Conservation (phyloP, 64 coral and sea anemone genomes). For the Montipora sp. region DNA sequence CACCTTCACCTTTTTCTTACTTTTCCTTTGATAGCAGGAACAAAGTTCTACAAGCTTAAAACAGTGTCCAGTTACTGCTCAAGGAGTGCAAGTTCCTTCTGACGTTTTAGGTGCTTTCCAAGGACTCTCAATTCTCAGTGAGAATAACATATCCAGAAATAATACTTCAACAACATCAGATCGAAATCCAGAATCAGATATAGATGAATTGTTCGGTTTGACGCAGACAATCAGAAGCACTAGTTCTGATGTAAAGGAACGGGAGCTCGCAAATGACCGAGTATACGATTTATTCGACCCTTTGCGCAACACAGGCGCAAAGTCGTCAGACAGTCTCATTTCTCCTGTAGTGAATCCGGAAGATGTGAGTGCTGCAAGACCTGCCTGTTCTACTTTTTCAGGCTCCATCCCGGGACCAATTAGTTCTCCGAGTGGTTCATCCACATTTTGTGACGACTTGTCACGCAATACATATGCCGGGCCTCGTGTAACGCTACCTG, state of each 20-base stretch:
- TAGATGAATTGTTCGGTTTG: constrained; percentile 18
- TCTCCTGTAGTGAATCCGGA: neutral
- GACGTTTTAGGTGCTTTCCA: neutral
- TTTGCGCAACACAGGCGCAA: neutral
- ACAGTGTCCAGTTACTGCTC: neutral
- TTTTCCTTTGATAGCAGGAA: neutral
- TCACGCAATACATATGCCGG: neutral
- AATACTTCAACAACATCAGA: neutral
- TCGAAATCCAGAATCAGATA: neutral
- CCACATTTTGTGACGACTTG: neutral
- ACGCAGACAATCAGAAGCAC: neutral
- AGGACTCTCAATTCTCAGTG: neutral
- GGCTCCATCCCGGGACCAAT: neutral
- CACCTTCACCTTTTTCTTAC: neutral
- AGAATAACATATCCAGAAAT: neutral
- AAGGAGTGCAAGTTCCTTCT: neutral
- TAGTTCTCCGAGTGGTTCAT: neutral
- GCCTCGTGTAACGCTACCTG: neutral
- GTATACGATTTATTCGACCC: constrained; percentile 39
- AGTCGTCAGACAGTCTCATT: neutral
- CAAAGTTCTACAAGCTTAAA: neutral
- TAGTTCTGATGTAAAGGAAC: neutral
- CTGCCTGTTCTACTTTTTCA: neutral
- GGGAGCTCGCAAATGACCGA: neutral
- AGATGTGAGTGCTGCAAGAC: neutral